Evolutionary conservation across 2,888 invertebrate species (phyloP), one percentile per base, ranked within the genome.

Genomic region (Nebria salina): DNA sequence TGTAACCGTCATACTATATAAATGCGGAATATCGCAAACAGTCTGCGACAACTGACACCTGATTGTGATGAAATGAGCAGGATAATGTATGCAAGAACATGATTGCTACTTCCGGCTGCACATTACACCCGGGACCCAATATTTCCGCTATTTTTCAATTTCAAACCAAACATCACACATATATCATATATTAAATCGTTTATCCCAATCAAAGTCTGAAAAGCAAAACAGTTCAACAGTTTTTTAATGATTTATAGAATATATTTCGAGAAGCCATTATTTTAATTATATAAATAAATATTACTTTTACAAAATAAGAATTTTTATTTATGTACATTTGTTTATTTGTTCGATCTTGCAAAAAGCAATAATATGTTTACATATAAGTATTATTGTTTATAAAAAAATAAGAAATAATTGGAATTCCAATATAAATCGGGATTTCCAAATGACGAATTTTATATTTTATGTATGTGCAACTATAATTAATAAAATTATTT

Each of bases 21-120:
- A 54, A 54, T 54, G 54, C 54, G 54, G 7, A 54, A 54, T 54
- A 54, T 54, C 13, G 54, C 54, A 54, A 54, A 54, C 54, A 54
- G 54, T 13, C 13, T 54, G 54, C 54, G 54, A 54, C 54, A 54
- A 54, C 54, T 54, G 54, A 54, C 54, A 54, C 54, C 54, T 54
- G 54, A 54, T 54, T 54, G 54, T 54, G 6, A 54, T 13, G 54
- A 54, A 1, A 54, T 54, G 54, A 54, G 54, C 7, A 54, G 2
- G 54, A 54, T 54, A 54, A 54, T 54, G 54, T 54, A 54, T 54
- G 54, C 54, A 54, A 54, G 54, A 54, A 54, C 54, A 54, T 54
- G 54, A 54, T 54, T 54, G 13, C 54, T 11, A 54, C 54, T 54
- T 54, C 54, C 54, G 54, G 54, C 54, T 54, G 54, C 54, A 54